phyloP scores from a whole-genome alignment of 2,888 invertebrate genomes.

The Congeria kusceri region DNA sequence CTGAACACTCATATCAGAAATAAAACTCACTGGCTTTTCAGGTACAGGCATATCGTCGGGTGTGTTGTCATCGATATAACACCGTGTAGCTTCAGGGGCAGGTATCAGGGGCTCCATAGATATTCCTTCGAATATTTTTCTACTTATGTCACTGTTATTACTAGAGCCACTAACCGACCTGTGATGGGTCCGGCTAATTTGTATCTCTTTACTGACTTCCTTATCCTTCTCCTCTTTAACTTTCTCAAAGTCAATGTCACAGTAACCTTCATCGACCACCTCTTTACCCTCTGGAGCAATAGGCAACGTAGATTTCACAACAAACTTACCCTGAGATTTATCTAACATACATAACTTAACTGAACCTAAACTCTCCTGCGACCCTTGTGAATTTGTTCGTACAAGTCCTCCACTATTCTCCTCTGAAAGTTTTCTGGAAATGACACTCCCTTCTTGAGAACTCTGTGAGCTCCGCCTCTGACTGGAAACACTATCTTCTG shows the following conservation, averaged over 20 bases:
- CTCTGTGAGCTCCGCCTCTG: not conserved
- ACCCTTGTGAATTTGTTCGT: not conserved
- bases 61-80: conserved; percentile 51
- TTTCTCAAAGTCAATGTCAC: conserved; percentile 63
- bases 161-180: conserved; percentile 57
- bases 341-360: conserved; percentile 6
- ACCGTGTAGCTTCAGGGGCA: conserved; percentile 45
- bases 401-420: not conserved
- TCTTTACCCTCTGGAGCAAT: conserved; percentile 18
- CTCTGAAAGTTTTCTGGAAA: not conserved
- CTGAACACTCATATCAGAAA: conserved; percentile 22
- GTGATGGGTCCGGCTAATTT: not conserved
- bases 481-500: not conserved
- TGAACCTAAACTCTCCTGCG: conserved; percentile 12
- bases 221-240: conserved; percentile 9
- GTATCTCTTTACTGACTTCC: not conserved
- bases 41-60: conserved; percentile 31
- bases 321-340: conserved; percentile 23
- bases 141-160: conserved; percentile 50
- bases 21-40: conserved; percentile 34
- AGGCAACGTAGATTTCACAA: conserved; percentile 41
- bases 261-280: conserved; percentile 66
- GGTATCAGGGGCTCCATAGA: conserved; percentile 35
- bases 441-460: not conserved
- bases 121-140: conserved; percentile 22